phyloP scores from a whole-genome alignment of 2,888 invertebrate genomes.

The Agonum fuliginosum region DNA sequence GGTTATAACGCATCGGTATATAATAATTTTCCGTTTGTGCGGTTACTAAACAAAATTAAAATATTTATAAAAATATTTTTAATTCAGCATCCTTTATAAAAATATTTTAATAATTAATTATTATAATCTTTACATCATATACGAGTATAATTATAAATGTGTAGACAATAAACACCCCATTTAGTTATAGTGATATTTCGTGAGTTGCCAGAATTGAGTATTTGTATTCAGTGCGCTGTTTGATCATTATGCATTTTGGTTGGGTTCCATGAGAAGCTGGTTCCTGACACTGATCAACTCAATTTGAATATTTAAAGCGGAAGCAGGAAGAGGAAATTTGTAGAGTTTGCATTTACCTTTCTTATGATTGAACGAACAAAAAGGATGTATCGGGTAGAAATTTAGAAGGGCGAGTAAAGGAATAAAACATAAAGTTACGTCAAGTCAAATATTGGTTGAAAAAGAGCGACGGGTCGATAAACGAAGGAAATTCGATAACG shows the following conservation, averaged over 20 bases:
- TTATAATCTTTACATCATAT: no score
- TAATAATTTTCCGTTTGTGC: no score
- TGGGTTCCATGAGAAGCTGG: not conserved
- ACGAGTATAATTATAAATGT: no score
- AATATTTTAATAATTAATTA: not conserved
- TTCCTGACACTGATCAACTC: not conserved
- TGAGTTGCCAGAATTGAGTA: no score
- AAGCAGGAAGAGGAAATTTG: conserved; percentile 2
- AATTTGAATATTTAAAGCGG: conserved; percentile 34
- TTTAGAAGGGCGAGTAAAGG: conserved; percentile 19
- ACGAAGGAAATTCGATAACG: conserved; percentile 50
- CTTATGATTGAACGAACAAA: conserved; percentile 22
- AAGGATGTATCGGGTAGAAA: conserved; percentile 33
- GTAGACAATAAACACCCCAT: no score
- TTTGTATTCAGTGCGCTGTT: no score
- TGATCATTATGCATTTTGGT: not conserved
- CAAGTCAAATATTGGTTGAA: conserved; percentile 48
- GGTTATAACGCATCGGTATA: no score
- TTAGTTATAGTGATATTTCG: no score
- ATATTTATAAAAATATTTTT: no score
- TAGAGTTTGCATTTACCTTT: conserved; percentile 39
- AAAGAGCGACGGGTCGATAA: conserved; percentile 51
- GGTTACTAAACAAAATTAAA: no score
- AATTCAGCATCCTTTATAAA: not conserved
- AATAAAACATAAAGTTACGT: conserved; percentile 47